phyloP scores from a whole-genome alignment of 2,888 invertebrate species.

The Anthophora plumipes region DNA sequence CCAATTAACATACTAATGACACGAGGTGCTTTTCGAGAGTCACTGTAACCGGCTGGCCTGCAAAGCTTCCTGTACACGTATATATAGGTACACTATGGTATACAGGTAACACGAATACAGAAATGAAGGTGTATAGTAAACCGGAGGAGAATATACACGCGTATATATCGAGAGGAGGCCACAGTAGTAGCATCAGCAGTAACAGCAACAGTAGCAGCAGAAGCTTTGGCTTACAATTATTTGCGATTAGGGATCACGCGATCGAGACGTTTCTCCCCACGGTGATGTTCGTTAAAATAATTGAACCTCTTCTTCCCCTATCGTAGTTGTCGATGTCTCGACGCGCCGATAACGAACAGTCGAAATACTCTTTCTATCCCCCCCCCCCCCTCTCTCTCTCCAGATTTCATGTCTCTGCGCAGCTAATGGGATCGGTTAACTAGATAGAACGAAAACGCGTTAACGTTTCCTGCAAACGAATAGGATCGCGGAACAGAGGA shows the following conservation, averaged over 20 bases:
- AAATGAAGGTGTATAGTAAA: neutral
- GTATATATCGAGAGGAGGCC: neutral
- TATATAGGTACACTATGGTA: neutral
- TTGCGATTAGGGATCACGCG: conserved; percentile 56
- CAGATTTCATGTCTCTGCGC: conserved; percentile 1
- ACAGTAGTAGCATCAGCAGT: neutral
- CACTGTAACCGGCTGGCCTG: conserved; percentile 67
- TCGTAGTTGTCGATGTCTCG: conserved; percentile 14
- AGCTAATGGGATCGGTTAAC: conserved; percentile 29
- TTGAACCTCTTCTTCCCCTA: conserved; percentile 35
- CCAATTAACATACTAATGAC: conserved; percentile 84
- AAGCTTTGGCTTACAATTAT: conserved; percentile 52
- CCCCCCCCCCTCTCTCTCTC: neutral
- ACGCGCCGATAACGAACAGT: conserved; percentile 25
- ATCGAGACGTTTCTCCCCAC: conserved; percentile 44
- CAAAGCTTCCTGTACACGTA: conserved; percentile 41
- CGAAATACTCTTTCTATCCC: neutral
- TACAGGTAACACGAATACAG: conserved; percentile 1
- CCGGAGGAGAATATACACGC: neutral
- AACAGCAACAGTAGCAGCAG: neutral
- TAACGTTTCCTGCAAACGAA: conserved; percentile 21
- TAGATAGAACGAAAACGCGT: conserved; percentile 23
- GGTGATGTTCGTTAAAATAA: conserved; percentile 56
- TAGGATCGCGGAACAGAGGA: neutral
- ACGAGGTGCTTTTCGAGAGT: conserved; percentile 77